These are phyloP conservation scores for Saguinus midas DNA, from an alignment of 2,113 vertebrate genomes.

Conservation along the genomic window DNA sequence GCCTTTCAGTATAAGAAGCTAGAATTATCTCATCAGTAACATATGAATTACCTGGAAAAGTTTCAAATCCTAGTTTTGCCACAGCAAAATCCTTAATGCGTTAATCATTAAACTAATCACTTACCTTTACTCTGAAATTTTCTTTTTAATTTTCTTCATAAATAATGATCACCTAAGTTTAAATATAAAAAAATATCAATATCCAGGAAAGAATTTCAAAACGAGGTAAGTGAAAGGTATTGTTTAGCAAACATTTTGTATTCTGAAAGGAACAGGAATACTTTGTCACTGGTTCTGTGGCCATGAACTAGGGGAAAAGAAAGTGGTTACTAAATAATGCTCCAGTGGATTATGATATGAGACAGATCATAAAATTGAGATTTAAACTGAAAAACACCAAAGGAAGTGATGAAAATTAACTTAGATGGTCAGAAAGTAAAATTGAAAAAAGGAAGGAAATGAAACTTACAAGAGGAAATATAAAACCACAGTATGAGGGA, in stretches of 20 bases:
- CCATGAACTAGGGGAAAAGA: not conserved
- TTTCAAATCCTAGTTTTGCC: not conserved
- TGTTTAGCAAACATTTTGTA: not conserved
- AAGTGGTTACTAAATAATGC: slow-evolving; percentile 43
- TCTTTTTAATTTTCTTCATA: not conserved
- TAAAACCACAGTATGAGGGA: slow-evolving; percentile 45
- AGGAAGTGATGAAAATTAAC: slow-evolving; percentile 77
- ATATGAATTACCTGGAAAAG: not conserved
- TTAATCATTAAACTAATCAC: not conserved
- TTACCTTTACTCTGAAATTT: not conserved
- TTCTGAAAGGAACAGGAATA: not conserved
- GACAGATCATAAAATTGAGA: slow-evolving; percentile 71
- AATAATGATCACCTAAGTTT: not conserved
- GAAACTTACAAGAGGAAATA: slow-evolving; percentile 73
- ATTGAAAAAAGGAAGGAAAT: slow-evolving; percentile 75
- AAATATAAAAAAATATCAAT: not conserved
- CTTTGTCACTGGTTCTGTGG: not conserved
- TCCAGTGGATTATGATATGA: slow-evolving; percentile 39
- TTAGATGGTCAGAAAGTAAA: slow-evolving; percentile 72
- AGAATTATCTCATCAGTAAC: not conserved
- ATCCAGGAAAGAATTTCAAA: not conserved
- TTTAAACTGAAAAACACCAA: slow-evolving; percentile 75
- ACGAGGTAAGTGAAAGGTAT: not conserved
- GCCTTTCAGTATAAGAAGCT: not conserved
- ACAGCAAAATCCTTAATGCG: not conserved